Evolutionary conservation across 2,888 invertebrate genomes (phyloP).

Genomic region (Phortica magna): DNA sequence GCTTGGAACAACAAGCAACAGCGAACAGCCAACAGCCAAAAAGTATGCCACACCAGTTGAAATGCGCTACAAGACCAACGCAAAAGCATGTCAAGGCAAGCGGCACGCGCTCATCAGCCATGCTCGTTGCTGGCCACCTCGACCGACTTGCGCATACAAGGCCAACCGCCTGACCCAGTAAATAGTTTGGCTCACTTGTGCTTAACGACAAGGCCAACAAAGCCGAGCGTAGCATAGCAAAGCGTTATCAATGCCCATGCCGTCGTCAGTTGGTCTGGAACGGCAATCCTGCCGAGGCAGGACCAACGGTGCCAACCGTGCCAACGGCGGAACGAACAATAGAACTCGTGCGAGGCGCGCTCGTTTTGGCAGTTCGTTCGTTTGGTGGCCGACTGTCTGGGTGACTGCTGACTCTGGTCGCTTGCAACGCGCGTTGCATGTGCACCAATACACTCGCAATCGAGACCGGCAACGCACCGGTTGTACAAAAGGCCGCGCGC

Average conservation of each 20-base stretch:
- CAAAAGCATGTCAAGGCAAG: constrained; percentile 64
- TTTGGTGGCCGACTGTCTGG: neutral
- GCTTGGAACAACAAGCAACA: constrained; percentile 38
- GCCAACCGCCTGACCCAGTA: too few species aligned
- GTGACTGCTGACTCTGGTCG: neutral
- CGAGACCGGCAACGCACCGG: constrained; percentile 68
- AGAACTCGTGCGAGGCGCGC: constrained; percentile 9
- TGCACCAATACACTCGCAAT: constrained; percentile 74
- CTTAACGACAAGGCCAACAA: too few species aligned
- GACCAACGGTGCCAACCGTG: too few species aligned
- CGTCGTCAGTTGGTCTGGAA: too few species aligned
- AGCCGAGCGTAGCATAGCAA: too few species aligned
- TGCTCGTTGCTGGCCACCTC: too few species aligned
- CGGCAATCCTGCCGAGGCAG: too few species aligned
- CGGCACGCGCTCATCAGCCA: constrained; percentile 3
- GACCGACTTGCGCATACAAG: too few species aligned
- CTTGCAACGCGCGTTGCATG: constrained; percentile 32
- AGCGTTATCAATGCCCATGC: too few species aligned
- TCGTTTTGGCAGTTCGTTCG: neutral
- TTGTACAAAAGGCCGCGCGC: constrained; percentile 37
- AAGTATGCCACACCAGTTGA: constrained; percentile 40
- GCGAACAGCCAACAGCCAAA: constrained; percentile 14
- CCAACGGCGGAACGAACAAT: neutral
- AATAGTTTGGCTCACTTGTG: too few species aligned
- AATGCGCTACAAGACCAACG: constrained; percentile 29